A percentile compares a stretch with the other conserved stretches of the same genome.
Conservation (phyloP, 2,113 vertebrate genomes). For the Noturus placidus region DNA sequence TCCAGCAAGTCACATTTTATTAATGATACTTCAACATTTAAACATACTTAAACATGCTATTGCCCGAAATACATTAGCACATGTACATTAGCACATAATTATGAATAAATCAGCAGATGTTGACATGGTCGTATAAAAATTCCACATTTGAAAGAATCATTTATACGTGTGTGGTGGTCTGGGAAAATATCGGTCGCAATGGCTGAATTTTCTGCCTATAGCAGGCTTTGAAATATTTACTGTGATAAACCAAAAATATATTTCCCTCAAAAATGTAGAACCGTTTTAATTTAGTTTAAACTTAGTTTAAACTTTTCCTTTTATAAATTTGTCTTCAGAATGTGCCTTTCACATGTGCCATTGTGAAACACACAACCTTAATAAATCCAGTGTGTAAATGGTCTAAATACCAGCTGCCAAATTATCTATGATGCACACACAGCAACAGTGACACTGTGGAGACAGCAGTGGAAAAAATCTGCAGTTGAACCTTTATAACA, state of each 20-base stretch:
- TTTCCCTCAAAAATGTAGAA: background rate
- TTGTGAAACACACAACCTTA: background rate
- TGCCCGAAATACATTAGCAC: background rate
- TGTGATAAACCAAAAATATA: too few species aligned
- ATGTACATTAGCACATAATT: background rate
- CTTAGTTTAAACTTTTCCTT: background rate
- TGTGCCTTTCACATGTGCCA: background rate
- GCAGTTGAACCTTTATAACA: background rate
- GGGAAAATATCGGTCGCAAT: background rate
- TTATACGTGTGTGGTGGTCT: background rate
- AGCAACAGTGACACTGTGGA: background rate
- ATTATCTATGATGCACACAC: background rate
- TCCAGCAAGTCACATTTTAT: slow-evolving; percentile 33
- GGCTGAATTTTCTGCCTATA: background rate
- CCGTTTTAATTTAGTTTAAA: background rate
- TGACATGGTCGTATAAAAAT: background rate
- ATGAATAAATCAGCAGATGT: background rate
- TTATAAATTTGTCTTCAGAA: background rate
- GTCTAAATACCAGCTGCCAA: background rate
- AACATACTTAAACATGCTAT: too few species aligned
- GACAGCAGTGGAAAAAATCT: background rate
- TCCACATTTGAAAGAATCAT: background rate
- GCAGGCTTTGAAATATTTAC: background rate
- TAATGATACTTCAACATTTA: background rate
- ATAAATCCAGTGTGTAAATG: background rate